Conservation (phyloP, 1,140 invertebrate species). For the Trachelipus rathkii region DNA sequence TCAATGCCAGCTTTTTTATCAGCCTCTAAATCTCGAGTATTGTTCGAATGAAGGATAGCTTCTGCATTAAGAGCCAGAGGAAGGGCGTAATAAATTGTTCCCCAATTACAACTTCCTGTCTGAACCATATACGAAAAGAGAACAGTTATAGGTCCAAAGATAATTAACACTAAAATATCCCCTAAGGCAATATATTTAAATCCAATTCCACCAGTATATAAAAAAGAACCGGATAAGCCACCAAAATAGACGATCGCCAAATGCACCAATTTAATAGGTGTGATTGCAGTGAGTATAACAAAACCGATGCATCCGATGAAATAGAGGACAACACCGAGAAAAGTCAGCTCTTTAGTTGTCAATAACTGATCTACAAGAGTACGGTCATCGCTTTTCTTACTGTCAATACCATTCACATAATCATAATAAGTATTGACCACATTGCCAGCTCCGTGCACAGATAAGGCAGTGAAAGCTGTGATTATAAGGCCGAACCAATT, state of each 20-base stretch:
- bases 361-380: constrained; percentile 87
- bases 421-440: constrained; percentile 96
- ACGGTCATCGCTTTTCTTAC: constrained; percentile 81
- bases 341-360: constrained; percentile 77
- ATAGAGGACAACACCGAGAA: constrained; percentile 80
- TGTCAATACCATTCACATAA: constrained; percentile 88
- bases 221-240: constrained; percentile 88
- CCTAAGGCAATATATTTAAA: constrained; percentile 89
- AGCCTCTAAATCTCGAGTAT: constrained; percentile 80
- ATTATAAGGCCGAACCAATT: constrained; percentile 53
- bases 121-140: constrained; percentile 89
- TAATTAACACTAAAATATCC: constrained; percentile 81
- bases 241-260: constrained; percentile 90
- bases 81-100: constrained; percentile 85
- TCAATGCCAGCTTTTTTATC: constrained; percentile 83
- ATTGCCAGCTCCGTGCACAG: constrained; percentile 91
- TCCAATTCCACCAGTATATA: constrained; percentile 85
- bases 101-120: constrained; percentile 77
- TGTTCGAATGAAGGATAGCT: constrained; percentile 91
- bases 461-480: constrained; percentile 77
- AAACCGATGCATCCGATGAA: constrained; percentile 83
- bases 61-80: constrained; percentile 90
- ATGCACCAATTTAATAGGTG: constrained; percentile 88
- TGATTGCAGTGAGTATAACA: constrained; percentile 69
- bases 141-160: constrained; percentile 92